These are phyloP conservation scores for Parnassius orleans DNA, from an alignment of 2,888 invertebrate species.

Conservation along the genomic window DNA sequence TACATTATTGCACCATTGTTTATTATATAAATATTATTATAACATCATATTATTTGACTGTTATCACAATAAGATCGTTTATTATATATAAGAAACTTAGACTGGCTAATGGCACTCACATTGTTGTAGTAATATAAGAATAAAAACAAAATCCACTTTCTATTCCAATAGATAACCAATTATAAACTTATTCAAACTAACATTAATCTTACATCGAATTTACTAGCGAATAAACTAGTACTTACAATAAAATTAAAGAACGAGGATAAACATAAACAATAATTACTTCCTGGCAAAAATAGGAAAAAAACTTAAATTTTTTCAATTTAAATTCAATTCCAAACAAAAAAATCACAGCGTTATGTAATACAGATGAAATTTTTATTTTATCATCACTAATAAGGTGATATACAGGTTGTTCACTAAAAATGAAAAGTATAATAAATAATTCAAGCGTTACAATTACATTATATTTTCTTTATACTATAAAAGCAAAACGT, in stretches of 20 bases:
- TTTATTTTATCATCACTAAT: background rate
- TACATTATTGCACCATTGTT: slow-evolving; percentile 23
- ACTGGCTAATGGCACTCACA: slow-evolving; percentile 24
- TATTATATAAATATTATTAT: slow-evolving; percentile 21
- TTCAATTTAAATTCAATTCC: slow-evolving; percentile 4
- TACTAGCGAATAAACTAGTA: slow-evolving; percentile 24
- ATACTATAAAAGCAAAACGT: background rate
- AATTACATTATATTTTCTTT: no score
- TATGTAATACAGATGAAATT: slow-evolving; percentile 11
- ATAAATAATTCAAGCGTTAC: background rate
- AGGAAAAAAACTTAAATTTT: slow-evolving; percentile 4
- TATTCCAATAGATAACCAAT: background rate
- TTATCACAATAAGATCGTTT: slow-evolving; percentile 15
- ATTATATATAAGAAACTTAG: background rate
- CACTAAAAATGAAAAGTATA: background rate
- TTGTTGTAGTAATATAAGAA: slow-evolving; percentile 13
- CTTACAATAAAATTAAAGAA: slow-evolving; percentile 4
- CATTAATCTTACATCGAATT: slow-evolving; percentile 14
- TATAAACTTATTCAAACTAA: slow-evolving; percentile 14
- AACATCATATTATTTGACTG: background rate
- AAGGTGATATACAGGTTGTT: slow-evolving; percentile 3
- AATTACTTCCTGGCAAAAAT: background rate
- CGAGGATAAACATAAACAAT: background rate
- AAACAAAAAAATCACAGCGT: slow-evolving; percentile 12
- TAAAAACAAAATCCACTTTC: slow-evolving; percentile 12